Base-by-base conservation (phyloP, 2,113 vertebrate genomes). In the Turnix velox region DNA sequence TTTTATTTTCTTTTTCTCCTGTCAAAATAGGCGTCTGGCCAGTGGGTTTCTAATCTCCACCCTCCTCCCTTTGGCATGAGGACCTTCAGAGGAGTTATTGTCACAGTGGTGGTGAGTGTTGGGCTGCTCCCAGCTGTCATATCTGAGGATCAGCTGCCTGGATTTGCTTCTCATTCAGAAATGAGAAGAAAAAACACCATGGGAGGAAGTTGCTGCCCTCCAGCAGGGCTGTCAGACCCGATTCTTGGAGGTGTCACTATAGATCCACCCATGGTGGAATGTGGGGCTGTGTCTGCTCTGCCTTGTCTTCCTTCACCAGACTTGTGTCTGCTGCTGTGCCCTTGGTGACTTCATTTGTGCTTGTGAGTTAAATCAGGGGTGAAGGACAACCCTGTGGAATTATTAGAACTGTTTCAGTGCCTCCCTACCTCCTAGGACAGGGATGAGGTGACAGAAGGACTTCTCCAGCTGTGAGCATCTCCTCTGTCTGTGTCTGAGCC, bases 151-250 rank as follows among this genome's bases (percentile, higher is more conserved):
- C 59, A 61, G 75, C 88, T 23, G 55, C 51, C 79, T 40, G 76
- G 31, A 14, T 78, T 72, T 31, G n/a, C n/a, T n/a, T 71, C 71
- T 2, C 31, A 7, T 9, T 6, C 66, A 42, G 45, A 18, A 31
- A 7, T 14, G 4, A 0, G 14, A 16, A 39, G 74, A 9, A 16
- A 39, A 77, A 31, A 6, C 15, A 12, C 31, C 35, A 3, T 49
- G 74, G 58, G 54, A 69, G 86, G 83, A 69, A 48, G 71, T 18
- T 16, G 24, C 66, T 94, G 95, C 94, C 90, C 90, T 92, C 63
- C 81, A 67, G 89, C 8, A 2, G 6, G 57, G 22, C 85, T 88
- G 42, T 51, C 86, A 80, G 33, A 61, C 19, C 84, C 6, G 4
- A 9, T 13, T 12, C 88, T 65, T 80, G 33, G 0, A 20, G 27